Evolutionary conservation across 2,113 vertebrate species (phyloP), one percentile per base, ranked within the genome.

Genomic region (Burhinus bistriatus): DNA sequence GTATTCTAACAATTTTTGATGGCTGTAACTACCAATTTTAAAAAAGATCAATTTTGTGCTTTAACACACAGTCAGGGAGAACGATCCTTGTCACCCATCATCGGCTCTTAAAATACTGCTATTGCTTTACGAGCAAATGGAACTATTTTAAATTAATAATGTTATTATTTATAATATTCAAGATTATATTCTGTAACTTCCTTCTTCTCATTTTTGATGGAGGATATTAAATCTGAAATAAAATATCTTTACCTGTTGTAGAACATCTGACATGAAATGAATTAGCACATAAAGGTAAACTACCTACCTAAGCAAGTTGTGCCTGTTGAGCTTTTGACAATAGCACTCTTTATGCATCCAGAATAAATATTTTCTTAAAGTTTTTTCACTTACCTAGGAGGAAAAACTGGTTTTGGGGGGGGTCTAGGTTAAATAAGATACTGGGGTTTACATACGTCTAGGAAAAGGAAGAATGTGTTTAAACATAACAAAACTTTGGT

Each of bases 151-250:
- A 94, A 81, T 62, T 72, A 45, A 75, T 87, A 83, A 83, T 77
- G 4, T 78, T 82, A 25, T 91, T 87, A 88, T 90, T n/a, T 32
- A 57, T 69, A 86, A 79, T 88, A 57, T 83, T 34, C 87, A 21
- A 51, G 9, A 62, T 81, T 89, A 57, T 19, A 70, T 61, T 92
- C 66, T 82, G 29, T 59, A 93, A 70, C 57, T 77, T 58, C 2
- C 92, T 89, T 93, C 65, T 84, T 59, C 42, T 94, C 3, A 66
- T 40, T 95, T 96, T 93, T 91, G 27, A 80, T 92, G 66, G 20
- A 95, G 36, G 30, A 58, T 61, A 80, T 68, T 89, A 79, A 66
- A 44, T 70, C 42, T 59, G 36, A 71, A 71, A 15, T 38, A 86
- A 94, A 86, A 79, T 68, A 79, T 59, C 8, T 49, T 89, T 93